Percentiles rank a stretch among this genome's conserved stretches.
Evolutionary conservation across 2,113 vertebrate species (phyloP).

Genomic region (Gadus macrocephalus): DNA sequence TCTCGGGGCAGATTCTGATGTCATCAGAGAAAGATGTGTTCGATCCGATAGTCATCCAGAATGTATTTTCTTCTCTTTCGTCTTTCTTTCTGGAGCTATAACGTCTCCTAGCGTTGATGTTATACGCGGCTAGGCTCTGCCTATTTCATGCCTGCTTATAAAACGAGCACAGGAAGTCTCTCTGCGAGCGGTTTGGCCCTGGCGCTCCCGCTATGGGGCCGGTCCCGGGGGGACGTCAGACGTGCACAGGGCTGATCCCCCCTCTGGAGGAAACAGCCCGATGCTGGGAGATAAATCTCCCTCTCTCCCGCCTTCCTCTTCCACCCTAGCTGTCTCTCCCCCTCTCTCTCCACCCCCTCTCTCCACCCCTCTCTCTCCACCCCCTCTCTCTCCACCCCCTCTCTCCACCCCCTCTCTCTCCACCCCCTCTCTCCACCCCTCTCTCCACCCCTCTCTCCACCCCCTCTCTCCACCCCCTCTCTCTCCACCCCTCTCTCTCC

Average conservation of each 20-base stretch:
- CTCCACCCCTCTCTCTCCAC: no score
- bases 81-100: slow-evolving; percentile 17
- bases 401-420: no score
- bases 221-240: slow-evolving; percentile 57
- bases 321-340: slow-evolving; percentile 18
- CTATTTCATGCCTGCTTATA: slow-evolving; percentile 69
- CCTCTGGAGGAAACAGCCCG: slow-evolving; percentile 42
- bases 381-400: no score
- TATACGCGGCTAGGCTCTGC: no score
- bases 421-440: slow-evolving; percentile 14
- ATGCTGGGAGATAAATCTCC: slow-evolving; percentile 3
- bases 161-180: slow-evolving; percentile 74
- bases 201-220: slow-evolving; percentile 47
- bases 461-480: slow-evolving; percentile 12
- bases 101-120: not conserved
- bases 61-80: not conserved
- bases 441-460: slow-evolving; percentile 8
- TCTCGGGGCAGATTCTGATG: slow-evolving; percentile 53
- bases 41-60: slow-evolving; percentile 37
- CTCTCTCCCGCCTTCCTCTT: slow-evolving; percentile 20
- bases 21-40: slow-evolving; percentile 62
- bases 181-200: slow-evolving; percentile 64
- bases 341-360: slow-evolving; percentile 18
- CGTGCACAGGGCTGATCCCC: slow-evolving; percentile 34
- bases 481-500: slow-evolving; percentile 13